Evolutionary conservation across 2,888 invertebrate species (phyloP), one percentile per base, ranked within the genome.

Genomic region (Eledona agricola): DNA sequence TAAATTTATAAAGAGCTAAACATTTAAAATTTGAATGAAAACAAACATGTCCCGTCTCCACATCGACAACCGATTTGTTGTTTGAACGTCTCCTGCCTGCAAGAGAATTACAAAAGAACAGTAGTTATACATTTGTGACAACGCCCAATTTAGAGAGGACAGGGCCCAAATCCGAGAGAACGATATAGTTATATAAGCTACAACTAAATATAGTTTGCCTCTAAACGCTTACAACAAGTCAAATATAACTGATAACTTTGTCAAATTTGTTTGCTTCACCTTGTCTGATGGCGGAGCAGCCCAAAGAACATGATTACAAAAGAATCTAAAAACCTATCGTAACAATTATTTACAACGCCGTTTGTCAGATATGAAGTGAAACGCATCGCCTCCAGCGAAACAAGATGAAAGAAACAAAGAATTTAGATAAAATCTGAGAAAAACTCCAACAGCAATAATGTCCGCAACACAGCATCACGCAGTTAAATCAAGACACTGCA

Each of bases 371-470:
- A 11, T n/a, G n/a, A n/a, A n/a, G n/a, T n/a, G n/a, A n/a, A n/a
- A n/a, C n/a, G n/a, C n/a, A n/a, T n/a, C n/a, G n/a, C n/a, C n/a
- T n/a, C n/a, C n/a, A n/a, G n/a, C n/a, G n/a, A n/a, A 66, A 65
- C 66, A 67, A 62, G 66, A 62, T 66, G 59, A 57, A 65, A 62
- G 55, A 60, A 62, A 66, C 60, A 63, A 69, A 45, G 22, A 68
- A 67, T 59, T 59, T 60, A 62, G 65, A 72, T 72, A 73, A 74
- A 73, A 72, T 72, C 69, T 71, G 64, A 73, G 51, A 71, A 72
- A 74, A 74, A 74, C 70, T 72, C 71, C 73, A 73, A 74, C 72
- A 73, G 70, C 70, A 58, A 68, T 69, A 72, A 66, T 70, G 69
- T 70, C 64, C 69, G 69, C 70, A 72, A 69, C 71, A 70, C 65